Conservation (phyloP, 2,797 vertebrate genomes). For the Cynopterus sphinx region DNA sequence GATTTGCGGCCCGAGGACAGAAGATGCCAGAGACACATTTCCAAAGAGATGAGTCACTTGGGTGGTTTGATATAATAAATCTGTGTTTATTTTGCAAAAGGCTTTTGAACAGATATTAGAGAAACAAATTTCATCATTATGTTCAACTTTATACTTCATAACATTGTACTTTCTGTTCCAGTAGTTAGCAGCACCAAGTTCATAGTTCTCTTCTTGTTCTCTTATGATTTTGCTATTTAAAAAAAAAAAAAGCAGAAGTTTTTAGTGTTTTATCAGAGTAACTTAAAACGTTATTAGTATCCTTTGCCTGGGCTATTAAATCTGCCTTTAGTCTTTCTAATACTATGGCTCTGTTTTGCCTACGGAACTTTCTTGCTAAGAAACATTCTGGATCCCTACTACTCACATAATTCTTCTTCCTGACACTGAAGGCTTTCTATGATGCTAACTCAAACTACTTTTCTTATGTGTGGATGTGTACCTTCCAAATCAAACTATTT, state of each 20-base stretch:
- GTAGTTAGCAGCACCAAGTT: conserved; percentile 35
- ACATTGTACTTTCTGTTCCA: conserved; percentile 74
- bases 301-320: not conserved
- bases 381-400: not conserved
- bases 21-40: conserved; percentile 69
- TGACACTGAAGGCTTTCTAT: not conserved
- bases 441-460: not conserved
- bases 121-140: conserved; percentile 73
- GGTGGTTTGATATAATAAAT: conserved; percentile 67
- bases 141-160: conserved; percentile 70
- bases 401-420: not conserved
- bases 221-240: conserved; percentile 41
- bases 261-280: conserved; percentile 44
- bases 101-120: conserved; percentile 76
- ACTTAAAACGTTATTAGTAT: not conserved
- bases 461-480: not conserved
- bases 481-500: not conserved
- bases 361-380: not conserved
- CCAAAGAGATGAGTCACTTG: conserved; percentile 52
- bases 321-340: not conserved
- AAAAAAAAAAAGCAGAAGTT: conserved; percentile 38
- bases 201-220: conserved; percentile 38
- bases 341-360: not conserved
- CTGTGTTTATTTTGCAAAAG: conserved; percentile 68
- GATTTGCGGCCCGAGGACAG: conserved; percentile 59